Conservation (phyloP, 1,140 invertebrate species). For the Drosophila watanabei region DNA sequence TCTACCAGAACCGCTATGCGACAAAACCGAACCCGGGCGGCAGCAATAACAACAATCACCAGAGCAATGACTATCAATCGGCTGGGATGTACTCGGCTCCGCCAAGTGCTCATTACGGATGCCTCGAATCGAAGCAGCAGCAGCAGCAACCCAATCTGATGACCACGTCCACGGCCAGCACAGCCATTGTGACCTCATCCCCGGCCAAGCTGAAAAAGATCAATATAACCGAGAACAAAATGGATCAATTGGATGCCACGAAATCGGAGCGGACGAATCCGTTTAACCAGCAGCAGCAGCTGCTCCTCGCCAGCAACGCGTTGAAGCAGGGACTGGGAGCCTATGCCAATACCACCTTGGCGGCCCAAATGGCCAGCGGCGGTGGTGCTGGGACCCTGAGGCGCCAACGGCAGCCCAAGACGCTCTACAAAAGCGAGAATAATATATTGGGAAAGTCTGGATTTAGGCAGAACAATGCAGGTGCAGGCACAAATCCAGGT, state of each 20-base stretch:
- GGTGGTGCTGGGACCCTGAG: constrained; percentile 77
- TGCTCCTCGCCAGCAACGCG: constrained; percentile 78
- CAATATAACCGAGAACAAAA: constrained; percentile 85
- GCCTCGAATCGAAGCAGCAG: constrained; percentile 56
- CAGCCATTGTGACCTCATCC: constrained; percentile 69
- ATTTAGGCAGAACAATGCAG: constrained; percentile 19
- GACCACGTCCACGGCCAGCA: constrained; percentile 80
- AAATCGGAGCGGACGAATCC: constrained; percentile 71
- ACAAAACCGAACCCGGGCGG: constrained; percentile 48
- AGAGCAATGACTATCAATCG: constrained; percentile 74
- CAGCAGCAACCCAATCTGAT: constrained; percentile 59
- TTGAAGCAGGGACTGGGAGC: constrained; percentile 79
- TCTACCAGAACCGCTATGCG: constrained; percentile 83
- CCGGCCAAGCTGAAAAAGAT: constrained; percentile 76
- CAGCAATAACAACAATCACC: constrained; percentile 63
- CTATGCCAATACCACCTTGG: constrained; percentile 80
- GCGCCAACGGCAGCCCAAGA: constrained; percentile 81
- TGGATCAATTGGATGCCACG: constrained; percentile 70
- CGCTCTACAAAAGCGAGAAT: constrained; percentile 83
- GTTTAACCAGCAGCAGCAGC: constrained; percentile 80
- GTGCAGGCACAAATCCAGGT: neutral
- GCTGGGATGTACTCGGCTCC: constrained; percentile 82
- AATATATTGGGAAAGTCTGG: constrained; percentile 75
- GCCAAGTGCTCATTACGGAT: constrained; percentile 79
- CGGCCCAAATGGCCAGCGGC: constrained; percentile 77